Percentiles rank a stretch among this genome's conserved stretches.
Evolutionary conservation across 2,113 vertebrate genomes (phyloP).

Genomic region (Chiloscyllium plagiosum): DNA sequence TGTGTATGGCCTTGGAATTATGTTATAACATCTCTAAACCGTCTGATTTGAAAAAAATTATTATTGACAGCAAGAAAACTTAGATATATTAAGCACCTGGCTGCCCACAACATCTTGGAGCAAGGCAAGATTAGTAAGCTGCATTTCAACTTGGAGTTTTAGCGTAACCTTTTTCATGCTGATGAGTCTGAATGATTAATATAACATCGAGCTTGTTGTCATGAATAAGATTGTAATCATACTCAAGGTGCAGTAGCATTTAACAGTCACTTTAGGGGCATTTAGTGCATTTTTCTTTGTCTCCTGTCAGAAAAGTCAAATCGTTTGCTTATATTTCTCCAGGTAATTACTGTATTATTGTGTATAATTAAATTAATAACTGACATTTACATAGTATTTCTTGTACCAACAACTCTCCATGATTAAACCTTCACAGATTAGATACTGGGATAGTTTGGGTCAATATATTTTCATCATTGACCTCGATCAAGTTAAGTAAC

Average conservation of each 20-base stretch:
- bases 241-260: neutral
- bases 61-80: neutral
- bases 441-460: neutral
- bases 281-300: neutral
- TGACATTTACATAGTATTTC: neutral
- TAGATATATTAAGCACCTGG: neutral
- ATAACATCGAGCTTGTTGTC: neutral
- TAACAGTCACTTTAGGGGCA: neutral
- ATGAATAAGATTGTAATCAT: neutral
- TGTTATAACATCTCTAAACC: too few species aligned
- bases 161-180: neutral
- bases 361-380: neutral
- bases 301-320: neutral
- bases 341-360: neutral
- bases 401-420: neutral
- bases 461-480: neutral
- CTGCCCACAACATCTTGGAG: neutral
- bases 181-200: neutral
- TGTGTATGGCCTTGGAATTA: too few species aligned
- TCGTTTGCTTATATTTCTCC: neutral
- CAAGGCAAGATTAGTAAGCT: neutral
- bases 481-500: neutral
- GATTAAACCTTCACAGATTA: neutral
- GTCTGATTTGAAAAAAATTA: too few species aligned
- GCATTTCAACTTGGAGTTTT: conserved; percentile 7